Conservation (phyloP, 2,113 vertebrate genomes). For the Arizona elegans region DNA sequence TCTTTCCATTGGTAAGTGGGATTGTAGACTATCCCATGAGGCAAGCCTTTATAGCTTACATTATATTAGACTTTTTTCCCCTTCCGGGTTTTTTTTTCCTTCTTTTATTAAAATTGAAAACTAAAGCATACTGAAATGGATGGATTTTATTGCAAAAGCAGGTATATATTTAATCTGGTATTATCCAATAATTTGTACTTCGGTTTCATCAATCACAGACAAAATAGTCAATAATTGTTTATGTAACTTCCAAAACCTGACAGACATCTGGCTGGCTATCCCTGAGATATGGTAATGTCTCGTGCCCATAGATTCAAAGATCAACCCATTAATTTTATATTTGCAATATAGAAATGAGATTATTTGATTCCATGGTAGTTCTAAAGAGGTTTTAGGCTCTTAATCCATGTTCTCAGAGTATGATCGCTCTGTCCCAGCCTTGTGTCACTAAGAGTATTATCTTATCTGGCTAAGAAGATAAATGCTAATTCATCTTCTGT, state of each 20-base stretch:
- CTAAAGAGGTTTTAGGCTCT: conserved; percentile 16
- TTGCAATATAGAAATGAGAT: background rate
- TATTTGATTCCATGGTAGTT: background rate
- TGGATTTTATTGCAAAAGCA: background rate
- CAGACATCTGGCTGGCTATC: background rate
- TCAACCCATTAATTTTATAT: background rate
- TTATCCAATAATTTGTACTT: background rate
- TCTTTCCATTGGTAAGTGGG: background rate
- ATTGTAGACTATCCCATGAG: background rate
- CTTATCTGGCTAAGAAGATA: conserved; percentile 41
- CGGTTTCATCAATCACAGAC: background rate
- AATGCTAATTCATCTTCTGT: conserved; percentile 43
- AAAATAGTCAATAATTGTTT: background rate
- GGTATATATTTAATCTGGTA: background rate
- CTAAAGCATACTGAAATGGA: background rate
- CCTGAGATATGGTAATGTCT: background rate
- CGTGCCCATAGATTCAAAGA: background rate
- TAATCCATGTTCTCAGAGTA: conserved; percentile 18
- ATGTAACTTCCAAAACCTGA: background rate
- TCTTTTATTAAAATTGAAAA: background rate
- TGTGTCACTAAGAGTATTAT: conserved; percentile 27
- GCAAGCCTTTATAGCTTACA: background rate
- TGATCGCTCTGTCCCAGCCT: background rate
- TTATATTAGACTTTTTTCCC: background rate
- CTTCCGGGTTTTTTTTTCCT: background rate